A percentile compares a stretch with the other conserved stretches of the same genome.
phyloP scores from a whole-genome alignment of 2,797 vertebrate species.

The Tamandua tetradactyla region DNA sequence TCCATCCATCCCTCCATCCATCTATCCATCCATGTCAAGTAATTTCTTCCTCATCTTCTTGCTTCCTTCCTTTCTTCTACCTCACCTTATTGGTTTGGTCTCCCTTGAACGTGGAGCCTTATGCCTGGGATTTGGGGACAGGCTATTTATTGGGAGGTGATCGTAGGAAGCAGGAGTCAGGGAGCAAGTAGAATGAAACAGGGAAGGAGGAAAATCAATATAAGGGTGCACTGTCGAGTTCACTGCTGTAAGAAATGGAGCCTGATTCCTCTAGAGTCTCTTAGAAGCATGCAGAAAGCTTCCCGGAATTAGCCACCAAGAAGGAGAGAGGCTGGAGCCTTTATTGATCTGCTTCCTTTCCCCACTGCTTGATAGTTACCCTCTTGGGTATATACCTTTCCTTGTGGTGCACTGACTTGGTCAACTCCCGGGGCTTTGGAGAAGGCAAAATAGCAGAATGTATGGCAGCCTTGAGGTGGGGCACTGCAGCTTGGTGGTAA shows the following conservation, averaged over 20 bases:
- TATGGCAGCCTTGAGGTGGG: neutral
- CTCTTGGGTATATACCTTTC: neutral
- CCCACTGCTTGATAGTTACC: neutral
- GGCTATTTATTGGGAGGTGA: neutral
- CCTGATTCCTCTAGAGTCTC: neutral
- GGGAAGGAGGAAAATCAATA: neutral
- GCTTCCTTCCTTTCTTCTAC: neutral
- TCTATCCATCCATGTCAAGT: neutral
- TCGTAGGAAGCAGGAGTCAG: neutral
- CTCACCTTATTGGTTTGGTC: neutral
- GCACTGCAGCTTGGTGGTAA: neutral
- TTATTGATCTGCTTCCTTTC: neutral
- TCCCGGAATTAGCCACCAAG: neutral
- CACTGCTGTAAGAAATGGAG: neutral
- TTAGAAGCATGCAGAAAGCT: neutral
- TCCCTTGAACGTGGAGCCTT: conserved; percentile 3
- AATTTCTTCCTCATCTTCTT: neutral
- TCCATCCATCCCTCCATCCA: neutral
- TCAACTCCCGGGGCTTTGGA: neutral
- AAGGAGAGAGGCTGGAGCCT: neutral
- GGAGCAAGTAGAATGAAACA: neutral
- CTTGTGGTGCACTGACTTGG: neutral
- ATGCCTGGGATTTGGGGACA: neutral
- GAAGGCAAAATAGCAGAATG: neutral
- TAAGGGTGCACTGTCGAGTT: neutral